Percentiles rank a stretch among this genome's conserved stretches.
Conservation (phyloP, 1,140 invertebrate genomes). For the Trachymyrmex cornetzi region DNA sequence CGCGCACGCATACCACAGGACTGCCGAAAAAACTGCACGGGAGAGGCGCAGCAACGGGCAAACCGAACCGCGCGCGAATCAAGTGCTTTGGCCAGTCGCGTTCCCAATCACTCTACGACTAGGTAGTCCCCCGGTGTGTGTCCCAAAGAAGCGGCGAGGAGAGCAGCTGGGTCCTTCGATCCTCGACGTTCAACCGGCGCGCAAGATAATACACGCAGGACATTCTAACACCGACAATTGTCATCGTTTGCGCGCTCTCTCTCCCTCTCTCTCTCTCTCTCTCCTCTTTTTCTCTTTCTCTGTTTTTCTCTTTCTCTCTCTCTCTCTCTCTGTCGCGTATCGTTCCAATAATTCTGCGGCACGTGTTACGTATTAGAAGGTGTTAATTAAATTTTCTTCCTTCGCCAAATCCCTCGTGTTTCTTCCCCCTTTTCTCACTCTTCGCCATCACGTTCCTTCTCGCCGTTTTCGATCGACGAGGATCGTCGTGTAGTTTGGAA, state of each 20-base stretch:
- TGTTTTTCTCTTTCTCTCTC: background rate
- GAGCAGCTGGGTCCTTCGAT: constrained; percentile 76
- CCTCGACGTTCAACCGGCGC: constrained; percentile 71
- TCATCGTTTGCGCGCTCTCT: constrained; percentile 8
- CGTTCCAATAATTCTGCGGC: constrained; percentile 10
- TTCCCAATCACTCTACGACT: constrained; percentile 87
- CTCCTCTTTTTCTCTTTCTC: background rate
- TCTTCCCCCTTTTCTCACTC: background rate
- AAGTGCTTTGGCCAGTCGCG: constrained; percentile 87
- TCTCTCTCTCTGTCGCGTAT: constrained; percentile 8
- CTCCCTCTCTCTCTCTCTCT: background rate
- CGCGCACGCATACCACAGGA: constrained; percentile 78
- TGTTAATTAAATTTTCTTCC: background rate
- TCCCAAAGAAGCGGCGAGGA: constrained; percentile 79
- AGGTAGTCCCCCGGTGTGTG: constrained; percentile 86
- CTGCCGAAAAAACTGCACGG: constrained; percentile 86
- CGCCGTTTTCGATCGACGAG: background rate
- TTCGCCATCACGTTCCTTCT: background rate
- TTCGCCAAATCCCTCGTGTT: background rate
- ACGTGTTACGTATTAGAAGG: constrained; percentile 11
- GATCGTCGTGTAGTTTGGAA: background rate
- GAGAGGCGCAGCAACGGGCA: constrained; percentile 86
- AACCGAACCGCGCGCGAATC: constrained; percentile 86
- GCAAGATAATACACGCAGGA: constrained; percentile 74
- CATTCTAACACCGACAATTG: constrained; percentile 62